A percentile compares a stretch with the other conserved stretches of the same genome.
These are phyloP conservation scores for Triplophysa dalaica DNA, from an alignment of 2,113 vertebrate genomes.

Conservation along the genomic window DNA sequence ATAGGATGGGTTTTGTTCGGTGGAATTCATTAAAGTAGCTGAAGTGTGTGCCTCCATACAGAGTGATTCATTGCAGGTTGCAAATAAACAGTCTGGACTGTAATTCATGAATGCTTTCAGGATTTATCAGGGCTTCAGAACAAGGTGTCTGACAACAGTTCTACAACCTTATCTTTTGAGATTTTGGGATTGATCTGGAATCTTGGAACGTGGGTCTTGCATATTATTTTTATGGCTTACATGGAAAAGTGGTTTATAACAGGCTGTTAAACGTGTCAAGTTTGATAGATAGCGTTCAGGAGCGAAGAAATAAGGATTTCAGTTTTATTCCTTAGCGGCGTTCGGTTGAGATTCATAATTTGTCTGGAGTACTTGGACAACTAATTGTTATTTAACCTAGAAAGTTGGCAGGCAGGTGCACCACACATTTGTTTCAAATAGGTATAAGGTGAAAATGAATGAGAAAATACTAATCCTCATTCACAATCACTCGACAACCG, in stretches of 20 bases:
- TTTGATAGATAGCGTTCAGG: conserved; percentile 57
- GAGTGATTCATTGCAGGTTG: conserved; percentile 63
- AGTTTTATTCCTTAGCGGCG: too few species aligned
- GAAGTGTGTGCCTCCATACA: conserved; percentile 58
- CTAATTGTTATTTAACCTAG: too few species aligned
- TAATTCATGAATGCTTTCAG: conserved; percentile 63
- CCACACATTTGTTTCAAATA: too few species aligned
- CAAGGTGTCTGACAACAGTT: conserved; percentile 54
- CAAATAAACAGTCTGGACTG: conserved; percentile 46
- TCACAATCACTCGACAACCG: too few species aligned
- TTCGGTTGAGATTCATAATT: too few species aligned
- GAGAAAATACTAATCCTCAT: too few species aligned
- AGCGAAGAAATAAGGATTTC: background rate
- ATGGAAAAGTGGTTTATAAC: conserved; percentile 54
- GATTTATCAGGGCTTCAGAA: conserved; percentile 53
- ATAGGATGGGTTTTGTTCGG: conserved; percentile 56
- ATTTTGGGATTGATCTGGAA: conserved; percentile 21
- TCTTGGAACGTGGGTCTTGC: conserved; percentile 56
- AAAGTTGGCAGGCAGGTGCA: too few species aligned
- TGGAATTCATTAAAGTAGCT: conserved; percentile 67
- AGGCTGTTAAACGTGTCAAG: conserved; percentile 43
- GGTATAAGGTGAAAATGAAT: too few species aligned
- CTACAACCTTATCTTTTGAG: conserved; percentile 65
- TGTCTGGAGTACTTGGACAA: too few species aligned
- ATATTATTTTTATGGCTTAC: conserved; percentile 60